Conservation (phyloP, 2,888 invertebrate species). For the Marronus borbonicus region DNA sequence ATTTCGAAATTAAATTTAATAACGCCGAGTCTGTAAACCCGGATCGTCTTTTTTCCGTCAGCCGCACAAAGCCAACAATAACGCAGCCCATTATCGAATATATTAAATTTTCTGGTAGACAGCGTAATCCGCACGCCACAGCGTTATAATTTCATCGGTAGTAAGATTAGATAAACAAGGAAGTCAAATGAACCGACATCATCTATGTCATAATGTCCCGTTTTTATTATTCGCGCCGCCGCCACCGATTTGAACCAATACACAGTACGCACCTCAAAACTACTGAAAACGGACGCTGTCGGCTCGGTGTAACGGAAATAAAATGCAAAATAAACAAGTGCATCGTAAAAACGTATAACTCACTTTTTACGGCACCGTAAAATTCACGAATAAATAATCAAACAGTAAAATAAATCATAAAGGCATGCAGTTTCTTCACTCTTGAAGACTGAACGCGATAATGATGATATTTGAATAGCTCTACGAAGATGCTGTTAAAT, state of each 20-base stretch:
- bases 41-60: slow-evolving; percentile 18
- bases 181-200: slow-evolving; percentile 16
- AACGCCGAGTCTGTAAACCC: slow-evolving; percentile 20
- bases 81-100: neutral
- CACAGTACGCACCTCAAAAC: slow-evolving; percentile 26
- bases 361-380: slow-evolving; percentile 50
- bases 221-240: slow-evolving; percentile 16
- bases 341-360: slow-evolving; percentile 48
- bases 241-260: neutral
- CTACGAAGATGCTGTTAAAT: slow-evolving; percentile 30
- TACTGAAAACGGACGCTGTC: slow-evolving; percentile 22
- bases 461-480: slow-evolving; percentile 42
- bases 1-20: slow-evolving; percentile 44
- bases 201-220: slow-evolving; percentile 10
- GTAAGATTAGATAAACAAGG: slow-evolving; percentile 37
- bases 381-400: slow-evolving; percentile 51
- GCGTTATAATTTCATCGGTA: slow-evolving; percentile 36
- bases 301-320: slow-evolving; percentile 48
- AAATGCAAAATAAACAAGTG: slow-evolving; percentile 51
- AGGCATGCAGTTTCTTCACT: slow-evolving; percentile 24
- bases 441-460: slow-evolving; percentile 15
- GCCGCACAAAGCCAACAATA: slow-evolving; percentile 19
- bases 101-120: slow-evolving; percentile 40
- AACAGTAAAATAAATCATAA: slow-evolving; percentile 52
- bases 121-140: slow-evolving; percentile 25